Base-by-base conservation (phyloP, 2,888 invertebrate genomes). In the Desoria tigrina region DNA sequence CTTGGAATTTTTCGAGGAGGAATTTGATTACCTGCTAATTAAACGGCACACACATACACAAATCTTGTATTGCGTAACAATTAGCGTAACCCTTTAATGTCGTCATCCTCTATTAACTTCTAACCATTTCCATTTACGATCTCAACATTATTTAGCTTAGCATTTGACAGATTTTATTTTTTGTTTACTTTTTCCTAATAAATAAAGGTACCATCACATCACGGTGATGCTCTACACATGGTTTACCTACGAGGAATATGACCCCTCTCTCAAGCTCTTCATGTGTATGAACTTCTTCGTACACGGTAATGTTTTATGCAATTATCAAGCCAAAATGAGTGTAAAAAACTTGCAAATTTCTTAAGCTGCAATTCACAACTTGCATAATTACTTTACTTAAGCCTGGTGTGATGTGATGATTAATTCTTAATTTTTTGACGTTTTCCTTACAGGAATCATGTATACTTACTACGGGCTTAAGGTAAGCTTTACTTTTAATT, bases 201-300 rank as follows among this genome's bases (percentile, higher is more conserved):
- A 23, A 26, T 53, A n/a, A 45, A 70, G 68, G 71, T 71, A 74
- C 59, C 74, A 74, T 61, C 74, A 74, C 50, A 72, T 72, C 28
- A 72, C 70, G 0, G 74, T 74, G 4, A 61, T 74, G 60, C 45
- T 65, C n/a, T 74, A 72, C 26, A 68, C 68, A 23, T 74, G 74
- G 74, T 68, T 65, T 24, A 70, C 72, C 28, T 74, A 70, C 23
- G 69, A 66, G 49, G 58, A 67, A 18, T 74, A 74, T 39, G 74
- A 72, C 21, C 74, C 74, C 6, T 61, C 66, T 2, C 55, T 70
- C n/a, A 66, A 70, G 37, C 60, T 66, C 42, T 74, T 72, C 42
- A 72, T 72, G 70, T 62, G 68, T 42, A 72, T 74, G 70, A 74
- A 74, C 62, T 72, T 72, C 56, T 68, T 72, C 28, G 72, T 74